Conservation (phyloP, 2,113 vertebrate species). For the Emydocephalus ijimae region DNA sequence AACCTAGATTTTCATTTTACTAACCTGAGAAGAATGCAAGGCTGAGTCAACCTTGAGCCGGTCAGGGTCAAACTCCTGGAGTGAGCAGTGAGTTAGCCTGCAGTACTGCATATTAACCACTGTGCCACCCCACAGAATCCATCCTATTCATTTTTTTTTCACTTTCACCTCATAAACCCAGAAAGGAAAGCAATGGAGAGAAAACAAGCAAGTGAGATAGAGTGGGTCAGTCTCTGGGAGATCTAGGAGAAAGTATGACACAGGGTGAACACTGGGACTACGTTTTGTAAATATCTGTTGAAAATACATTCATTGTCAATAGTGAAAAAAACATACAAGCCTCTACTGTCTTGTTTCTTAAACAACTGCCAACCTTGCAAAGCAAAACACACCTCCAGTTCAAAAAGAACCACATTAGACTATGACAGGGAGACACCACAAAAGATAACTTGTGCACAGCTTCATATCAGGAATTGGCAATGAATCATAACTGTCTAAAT, state of each 20-base stretch:
- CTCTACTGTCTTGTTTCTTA: neutral
- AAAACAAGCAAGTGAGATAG: neutral
- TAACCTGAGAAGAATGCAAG: too few species aligned
- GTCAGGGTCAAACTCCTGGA: too few species aligned
- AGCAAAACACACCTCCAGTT: neutral
- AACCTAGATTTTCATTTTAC: too few species aligned
- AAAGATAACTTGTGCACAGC: neutral
- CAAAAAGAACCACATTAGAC: neutral
- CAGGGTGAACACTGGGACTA: neutral
- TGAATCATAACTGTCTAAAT: neutral
- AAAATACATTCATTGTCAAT: neutral
- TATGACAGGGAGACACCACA: neutral
- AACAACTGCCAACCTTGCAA: neutral
- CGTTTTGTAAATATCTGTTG: neutral
- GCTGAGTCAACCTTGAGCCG: too few species aligned
- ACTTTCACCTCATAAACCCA: neutral
- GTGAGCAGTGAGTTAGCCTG: too few species aligned
- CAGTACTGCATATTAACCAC: too few species aligned
- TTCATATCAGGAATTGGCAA: neutral
- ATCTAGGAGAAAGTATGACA: neutral
- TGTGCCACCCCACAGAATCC: neutral
- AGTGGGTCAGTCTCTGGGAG: neutral
- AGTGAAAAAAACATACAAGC: neutral
- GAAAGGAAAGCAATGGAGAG: neutral
- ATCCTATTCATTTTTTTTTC: neutral